Conservation (phyloP, 2,113 vertebrate species). For the Dromiciops gliroides region DNA sequence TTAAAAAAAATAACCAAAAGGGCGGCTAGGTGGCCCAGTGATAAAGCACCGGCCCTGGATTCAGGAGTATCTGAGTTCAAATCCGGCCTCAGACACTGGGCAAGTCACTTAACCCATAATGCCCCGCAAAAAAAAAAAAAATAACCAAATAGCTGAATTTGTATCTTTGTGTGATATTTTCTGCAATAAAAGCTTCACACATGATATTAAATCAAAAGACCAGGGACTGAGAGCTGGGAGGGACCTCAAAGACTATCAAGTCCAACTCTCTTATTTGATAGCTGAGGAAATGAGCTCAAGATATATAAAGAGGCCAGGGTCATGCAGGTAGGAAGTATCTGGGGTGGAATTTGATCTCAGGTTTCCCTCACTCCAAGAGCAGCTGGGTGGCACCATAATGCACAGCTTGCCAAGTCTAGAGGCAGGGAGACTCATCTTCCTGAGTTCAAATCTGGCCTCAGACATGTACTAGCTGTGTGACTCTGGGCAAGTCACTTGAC, state of each 20-base stretch:
- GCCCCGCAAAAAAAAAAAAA: neutral
- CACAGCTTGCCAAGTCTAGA: neutral
- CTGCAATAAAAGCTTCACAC: neutral
- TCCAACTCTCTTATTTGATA: neutral
- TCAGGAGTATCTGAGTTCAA: too few relatives aligned
- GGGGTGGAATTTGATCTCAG: neutral
- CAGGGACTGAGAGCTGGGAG: neutral
- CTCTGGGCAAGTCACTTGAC: too few relatives aligned
- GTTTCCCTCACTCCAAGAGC: neutral
- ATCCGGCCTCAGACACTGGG: too few relatives aligned
- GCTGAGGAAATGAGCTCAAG: neutral
- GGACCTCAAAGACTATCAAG: neutral
- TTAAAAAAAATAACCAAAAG: neutral
- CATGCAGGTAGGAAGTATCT: neutral
- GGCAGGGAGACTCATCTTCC: neutral
- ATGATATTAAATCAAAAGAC: neutral
- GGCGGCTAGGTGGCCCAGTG: too few relatives aligned
- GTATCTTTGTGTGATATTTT: neutral
- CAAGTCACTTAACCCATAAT: too few relatives aligned
- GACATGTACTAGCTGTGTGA: too few relatives aligned
- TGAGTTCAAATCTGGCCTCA: neutral
- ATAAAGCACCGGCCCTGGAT: too few relatives aligned
- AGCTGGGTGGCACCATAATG: neutral
- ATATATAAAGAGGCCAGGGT: neutral
- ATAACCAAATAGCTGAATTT: fast-evolving